These are phyloP conservation scores for Chromis chromis DNA, from an alignment of 2,797 vertebrate species.

Conservation along the genomic window DNA sequence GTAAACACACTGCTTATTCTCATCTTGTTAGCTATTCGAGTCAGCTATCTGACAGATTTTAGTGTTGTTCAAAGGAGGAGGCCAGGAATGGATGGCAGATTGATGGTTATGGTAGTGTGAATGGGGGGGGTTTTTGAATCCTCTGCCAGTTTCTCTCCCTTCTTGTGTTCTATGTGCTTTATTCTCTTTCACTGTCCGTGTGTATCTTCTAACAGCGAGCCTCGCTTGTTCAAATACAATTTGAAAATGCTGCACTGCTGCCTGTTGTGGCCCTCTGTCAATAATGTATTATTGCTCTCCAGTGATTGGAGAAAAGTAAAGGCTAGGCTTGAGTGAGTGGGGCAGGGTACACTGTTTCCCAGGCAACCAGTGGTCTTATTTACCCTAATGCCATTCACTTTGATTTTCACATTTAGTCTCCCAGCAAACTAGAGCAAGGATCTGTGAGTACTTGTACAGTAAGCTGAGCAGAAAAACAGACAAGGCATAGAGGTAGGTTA, in stretches of 20 bases:
- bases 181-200: slow-evolving; percentile 59
- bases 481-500: slow-evolving; percentile 18
- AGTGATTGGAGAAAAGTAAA: slow-evolving; percentile 88
- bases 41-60: slow-evolving; percentile 68
- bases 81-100: slow-evolving; percentile 73
- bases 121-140: slow-evolving; percentile 65
- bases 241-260: slow-evolving; percentile 85
- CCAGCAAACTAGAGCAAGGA: slow-evolving; percentile 70
- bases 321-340: slow-evolving; percentile 83
- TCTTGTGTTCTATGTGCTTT: slow-evolving; percentile 50
- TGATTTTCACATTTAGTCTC: slow-evolving; percentile 88
- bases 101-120: slow-evolving; percentile 75
- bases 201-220: slow-evolving; percentile 74
- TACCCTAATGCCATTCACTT: slow-evolving; percentile 89
- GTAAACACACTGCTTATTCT: slow-evolving; percentile 51
- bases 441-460: slow-evolving; percentile 66
- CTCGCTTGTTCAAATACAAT: slow-evolving; percentile 84
- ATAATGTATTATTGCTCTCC: slow-evolving; percentile 87
- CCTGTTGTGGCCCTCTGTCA: slow-evolving; percentile 85
- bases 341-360: slow-evolving; percentile 85
- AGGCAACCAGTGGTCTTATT: slow-evolving; percentile 88
- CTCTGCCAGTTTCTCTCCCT: slow-evolving; percentile 45
- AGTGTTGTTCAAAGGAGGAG: slow-evolving; percentile 67
- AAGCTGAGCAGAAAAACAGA: slow-evolving; percentile 59
- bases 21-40: slow-evolving; percentile 70